These are phyloP conservation scores for Symphodus melops DNA, from an alignment of 2,113 vertebrate genomes.

Conservation along the genomic window DNA sequence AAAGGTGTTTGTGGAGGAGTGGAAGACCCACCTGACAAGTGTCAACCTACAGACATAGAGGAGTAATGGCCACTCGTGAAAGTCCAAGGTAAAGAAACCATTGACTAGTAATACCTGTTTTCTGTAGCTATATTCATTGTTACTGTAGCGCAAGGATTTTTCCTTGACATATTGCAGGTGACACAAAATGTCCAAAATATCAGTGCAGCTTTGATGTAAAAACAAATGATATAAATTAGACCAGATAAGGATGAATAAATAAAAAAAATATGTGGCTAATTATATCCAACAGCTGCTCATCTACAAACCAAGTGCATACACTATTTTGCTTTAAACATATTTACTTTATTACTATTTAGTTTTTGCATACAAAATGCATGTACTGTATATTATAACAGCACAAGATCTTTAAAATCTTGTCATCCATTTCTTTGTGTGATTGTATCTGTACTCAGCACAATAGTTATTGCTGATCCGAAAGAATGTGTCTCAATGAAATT, in stretches of 20 bases:
- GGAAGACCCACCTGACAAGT: slow-evolving; percentile 38
- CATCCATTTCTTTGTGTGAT: not conserved
- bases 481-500: not conserved
- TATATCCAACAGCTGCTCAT: not conserved
- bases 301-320: not conserved
- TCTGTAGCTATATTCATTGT: not conserved
- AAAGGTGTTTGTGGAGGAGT: slow-evolving; percentile 25
- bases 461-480: not conserved
- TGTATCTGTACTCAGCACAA: not conserved
- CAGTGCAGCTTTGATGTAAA: not conserved
- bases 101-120: not conserved
- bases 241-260: not conserved
- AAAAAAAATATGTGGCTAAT: not conserved
- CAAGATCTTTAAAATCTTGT: too few relatives aligned
- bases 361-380: too few relatives aligned
- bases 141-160: not conserved
- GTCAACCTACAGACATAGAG: slow-evolving; percentile 38
- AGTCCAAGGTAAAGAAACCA: slow-evolving; percentile 24
- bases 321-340: not conserved
- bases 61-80: slow-evolving; percentile 31
- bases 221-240: slow-evolving; percentile 4
- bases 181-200: slow-evolving; percentile 2
- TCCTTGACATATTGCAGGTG: slow-evolving; percentile 1
- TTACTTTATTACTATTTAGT: too few relatives aligned
- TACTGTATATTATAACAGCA: too few relatives aligned